Base-by-base conservation (phyloP, 2,113 vertebrate genomes). In the Chelonoidis abingdonii region DNA sequence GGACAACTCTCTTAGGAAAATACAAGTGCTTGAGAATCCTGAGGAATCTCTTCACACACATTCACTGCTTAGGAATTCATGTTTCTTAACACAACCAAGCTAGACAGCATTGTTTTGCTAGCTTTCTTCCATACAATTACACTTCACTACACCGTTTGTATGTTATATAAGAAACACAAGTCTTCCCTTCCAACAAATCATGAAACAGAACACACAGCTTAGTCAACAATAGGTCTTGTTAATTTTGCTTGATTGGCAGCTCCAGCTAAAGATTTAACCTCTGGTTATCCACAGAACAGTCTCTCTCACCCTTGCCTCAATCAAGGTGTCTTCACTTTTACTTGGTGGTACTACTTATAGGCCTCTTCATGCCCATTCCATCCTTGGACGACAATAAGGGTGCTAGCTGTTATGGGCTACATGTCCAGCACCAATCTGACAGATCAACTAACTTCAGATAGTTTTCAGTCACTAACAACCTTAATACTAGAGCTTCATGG, bases 121-220 rank as follows among this genome's bases (percentile, higher is more conserved):
- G 19, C 0, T 0, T 41, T 89, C n/a, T 25, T 49, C 35, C 85
- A 59, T 84, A 50, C 44, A 83, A 14, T 62, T 69, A 22, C 1
- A 0, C 56, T 13, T 76, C 59, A 22, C 56, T 35, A 0, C 0
- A 62, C 65, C 85, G 35, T 56, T 31, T 87, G 75, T 38, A 72
- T 25, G 38, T 72, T 2, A 1, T 0, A 0, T 6, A 7, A 1
- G 27, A 80, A 0, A 3, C 22, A 6, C 3, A 50, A 90, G 29
- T 38, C 81, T 87, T 35, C 4, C 44, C n/a, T 90, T 86, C 2
- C 19, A 19, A 12, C 0, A 5, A n/a, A 62, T 57, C 3, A 72
- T 29, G 49, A 54, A 0, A 31, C n/a, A 38, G 59, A 69, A 44
- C 49, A 89, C 65, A 19, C 21, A 4, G 4, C 19, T 7, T 17